Percentiles rank a stretch among this genome's conserved stretches.
Evolutionary conservation across 2,888 invertebrate genomes (phyloP).

Genomic region (Iphiclides podalirius): DNA sequence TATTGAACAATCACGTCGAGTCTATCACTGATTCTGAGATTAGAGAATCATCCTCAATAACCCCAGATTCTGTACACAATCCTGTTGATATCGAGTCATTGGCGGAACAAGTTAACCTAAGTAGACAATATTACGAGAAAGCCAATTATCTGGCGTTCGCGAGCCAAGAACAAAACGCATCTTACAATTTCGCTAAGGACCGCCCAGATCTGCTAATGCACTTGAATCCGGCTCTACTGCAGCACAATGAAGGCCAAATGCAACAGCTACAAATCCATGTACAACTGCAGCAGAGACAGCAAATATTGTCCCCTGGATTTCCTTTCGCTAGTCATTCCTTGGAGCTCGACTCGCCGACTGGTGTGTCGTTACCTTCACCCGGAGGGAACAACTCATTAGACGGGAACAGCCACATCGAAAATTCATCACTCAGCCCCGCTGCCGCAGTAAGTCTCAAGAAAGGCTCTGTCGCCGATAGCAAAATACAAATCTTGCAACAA

Average conservation of each 20-base stretch:
- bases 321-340: slow-evolving; percentile 83
- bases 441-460: slow-evolving; percentile 85
- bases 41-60: slow-evolving; percentile 86
- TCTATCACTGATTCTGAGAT: slow-evolving; percentile 83
- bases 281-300: slow-evolving; percentile 84
- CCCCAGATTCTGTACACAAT: slow-evolving; percentile 83
- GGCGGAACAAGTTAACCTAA: slow-evolving; percentile 86
- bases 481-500: slow-evolving; percentile 87
- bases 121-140: slow-evolving; percentile 78
- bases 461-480: slow-evolving; percentile 81
- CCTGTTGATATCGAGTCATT: slow-evolving; percentile 87
- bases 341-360: slow-evolving; percentile 87
- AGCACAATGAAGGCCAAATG: slow-evolving; percentile 80
- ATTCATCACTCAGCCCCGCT: slow-evolving; percentile 82
- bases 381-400: slow-evolving; percentile 87
- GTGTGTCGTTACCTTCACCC: slow-evolving; percentile 89
- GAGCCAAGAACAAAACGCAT: slow-evolving; percentile 74
- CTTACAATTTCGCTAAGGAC: slow-evolving; percentile 82
- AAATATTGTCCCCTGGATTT: slow-evolving; percentile 79
- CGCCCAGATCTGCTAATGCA: slow-evolving; percentile 81
- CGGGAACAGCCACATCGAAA: slow-evolving; percentile 80
- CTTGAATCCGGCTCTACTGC: slow-evolving; percentile 76
- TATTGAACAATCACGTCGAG: slow-evolving; percentile 87
- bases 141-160: slow-evolving; percentile 71
- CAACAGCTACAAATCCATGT: slow-evolving; percentile 85